Conservation (phyloP, 2,113 vertebrate genomes). For the Plecotus auritus region DNA sequence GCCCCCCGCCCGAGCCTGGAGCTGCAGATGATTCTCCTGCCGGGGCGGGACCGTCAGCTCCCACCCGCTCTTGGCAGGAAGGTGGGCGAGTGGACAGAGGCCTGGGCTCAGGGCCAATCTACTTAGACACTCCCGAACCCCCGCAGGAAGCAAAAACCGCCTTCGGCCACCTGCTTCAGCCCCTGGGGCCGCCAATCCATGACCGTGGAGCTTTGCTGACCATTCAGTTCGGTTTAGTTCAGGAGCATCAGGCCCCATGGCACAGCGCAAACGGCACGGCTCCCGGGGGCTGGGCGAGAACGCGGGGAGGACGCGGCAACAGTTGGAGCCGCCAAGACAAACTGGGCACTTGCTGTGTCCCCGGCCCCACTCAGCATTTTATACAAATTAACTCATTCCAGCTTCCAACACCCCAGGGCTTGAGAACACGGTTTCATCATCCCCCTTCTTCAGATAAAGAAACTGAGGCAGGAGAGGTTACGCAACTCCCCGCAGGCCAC, state of each 20-base stretch:
- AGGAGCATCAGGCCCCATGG: background rate
- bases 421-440: background rate
- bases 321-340: background rate
- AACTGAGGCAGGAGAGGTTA: background rate
- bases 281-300: background rate
- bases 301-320: accelerated
- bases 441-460: background rate
- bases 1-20: accelerated
- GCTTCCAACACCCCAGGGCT: background rate
- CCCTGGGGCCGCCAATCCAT: background rate
- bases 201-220: accelerated
- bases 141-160: background rate
- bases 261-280: background rate
- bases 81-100: background rate
- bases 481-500: background rate
- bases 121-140: background rate
- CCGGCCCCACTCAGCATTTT: background rate
- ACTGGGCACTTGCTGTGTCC: accelerated
- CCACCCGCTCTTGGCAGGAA: background rate
- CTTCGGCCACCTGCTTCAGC: background rate
- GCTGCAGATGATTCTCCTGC: background rate
- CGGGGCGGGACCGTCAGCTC: accelerated
- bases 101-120: background rate
- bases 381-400: background rate
- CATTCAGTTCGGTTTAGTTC: background rate